Conservation (phyloP, 2,113 vertebrate species). For the Gymnocephalus cernua region DNA sequence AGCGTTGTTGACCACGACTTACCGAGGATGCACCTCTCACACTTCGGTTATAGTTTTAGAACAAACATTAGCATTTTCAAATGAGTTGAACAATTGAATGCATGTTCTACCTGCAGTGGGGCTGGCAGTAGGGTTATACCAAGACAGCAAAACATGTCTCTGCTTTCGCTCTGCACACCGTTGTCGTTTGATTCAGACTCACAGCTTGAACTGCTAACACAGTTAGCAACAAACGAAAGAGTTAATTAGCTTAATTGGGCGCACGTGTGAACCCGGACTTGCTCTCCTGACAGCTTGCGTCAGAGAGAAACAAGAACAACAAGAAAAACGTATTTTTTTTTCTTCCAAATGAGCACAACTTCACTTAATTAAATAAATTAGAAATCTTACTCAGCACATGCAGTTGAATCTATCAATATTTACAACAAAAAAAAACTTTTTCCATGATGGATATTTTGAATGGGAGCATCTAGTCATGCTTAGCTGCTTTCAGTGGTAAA, state of each 20-base stretch:
- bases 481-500: not conserved
- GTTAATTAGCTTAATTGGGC: constrained; percentile 14
- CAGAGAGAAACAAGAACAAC: too few relatives aligned
- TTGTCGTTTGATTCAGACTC: rapidly evolving
- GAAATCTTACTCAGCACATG: not conserved
- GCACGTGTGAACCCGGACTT: constrained; percentile 20
- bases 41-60: not conserved
- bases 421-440: not conserved
- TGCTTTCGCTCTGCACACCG: not conserved
- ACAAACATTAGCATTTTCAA: rapidly evolving
- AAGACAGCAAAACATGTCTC: constrained; percentile 75
- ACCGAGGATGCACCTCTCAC: not conserved
- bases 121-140: constrained; percentile 39
- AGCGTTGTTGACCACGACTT: not conserved
- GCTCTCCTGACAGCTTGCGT: too few relatives aligned
- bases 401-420: not conserved
- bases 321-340: too few relatives aligned
- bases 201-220: not conserved
- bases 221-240: not conserved
- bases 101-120: constrained; percentile 70
- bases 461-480: not conserved
- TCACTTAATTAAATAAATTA: too few relatives aligned
- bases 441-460: not conserved
- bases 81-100: not conserved
- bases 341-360: too few relatives aligned